phyloP scores from a whole-genome alignment of 2,888 invertebrate species.

The Sturmia bella region DNA sequence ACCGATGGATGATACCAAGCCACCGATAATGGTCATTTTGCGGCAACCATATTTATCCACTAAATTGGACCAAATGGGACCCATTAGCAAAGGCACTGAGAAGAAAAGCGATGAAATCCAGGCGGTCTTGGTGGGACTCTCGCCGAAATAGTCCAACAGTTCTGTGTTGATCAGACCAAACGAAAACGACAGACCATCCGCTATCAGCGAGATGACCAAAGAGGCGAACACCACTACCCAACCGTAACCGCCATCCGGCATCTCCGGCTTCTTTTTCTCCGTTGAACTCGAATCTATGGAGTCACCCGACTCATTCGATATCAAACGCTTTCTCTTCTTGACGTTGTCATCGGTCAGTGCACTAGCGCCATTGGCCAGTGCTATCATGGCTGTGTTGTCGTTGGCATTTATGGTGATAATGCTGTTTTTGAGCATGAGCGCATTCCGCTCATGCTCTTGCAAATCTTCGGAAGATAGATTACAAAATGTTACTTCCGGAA shows the following conservation, averaged over 20 bases:
- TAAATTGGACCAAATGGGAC: constrained; percentile 86
- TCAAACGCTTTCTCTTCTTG: constrained; percentile 78
- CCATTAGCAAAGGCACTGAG: constrained; percentile 92
- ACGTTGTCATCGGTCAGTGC: constrained; percentile 67
- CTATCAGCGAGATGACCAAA: constrained; percentile 92
- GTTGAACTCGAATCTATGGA: constrained; percentile 80
- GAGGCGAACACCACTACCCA: constrained; percentile 90
- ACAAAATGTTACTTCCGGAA: constrained; percentile 81
- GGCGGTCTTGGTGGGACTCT: constrained; percentile 92
- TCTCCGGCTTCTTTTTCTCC: constrained; percentile 80
- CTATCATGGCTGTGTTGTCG: constrained; percentile 59
- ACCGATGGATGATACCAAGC: constrained; percentile 87
- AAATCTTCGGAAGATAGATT: constrained; percentile 78
- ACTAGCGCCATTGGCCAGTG: constrained; percentile 55
- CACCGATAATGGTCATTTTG: constrained; percentile 89
- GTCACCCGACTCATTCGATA: constrained; percentile 80
- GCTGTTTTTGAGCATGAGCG: constrained; percentile 73
- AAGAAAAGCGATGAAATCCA: constrained; percentile 95
- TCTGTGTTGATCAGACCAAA: constrained; percentile 94
- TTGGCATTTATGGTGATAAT: constrained; percentile 74
- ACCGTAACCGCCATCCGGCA: constrained; percentile 82
- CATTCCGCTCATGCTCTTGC: constrained; percentile 67
- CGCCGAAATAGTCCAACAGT: constrained; percentile 90
- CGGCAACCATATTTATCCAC: constrained; percentile 94
- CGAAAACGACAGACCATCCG: constrained; percentile 96